Evolutionary conservation across 2,797 vertebrate genomes (phyloP).

Genomic region (Alauda arvensis): DNA sequence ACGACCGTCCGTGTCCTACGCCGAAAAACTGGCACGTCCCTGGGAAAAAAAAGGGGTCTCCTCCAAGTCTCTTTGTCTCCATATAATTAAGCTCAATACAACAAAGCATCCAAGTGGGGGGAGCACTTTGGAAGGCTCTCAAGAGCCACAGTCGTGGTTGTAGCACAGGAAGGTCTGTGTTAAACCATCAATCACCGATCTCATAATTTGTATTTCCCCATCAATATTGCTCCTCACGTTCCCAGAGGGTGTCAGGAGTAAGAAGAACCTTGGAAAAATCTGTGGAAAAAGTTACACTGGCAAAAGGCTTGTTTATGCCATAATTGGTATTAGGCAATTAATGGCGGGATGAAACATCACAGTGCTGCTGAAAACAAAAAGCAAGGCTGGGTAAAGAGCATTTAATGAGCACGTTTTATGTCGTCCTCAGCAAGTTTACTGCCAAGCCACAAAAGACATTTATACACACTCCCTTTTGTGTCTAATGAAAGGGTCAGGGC

Average conservation of each 20-base stretch:
- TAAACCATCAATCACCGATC: neutral
- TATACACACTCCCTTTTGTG: conserved; percentile 21
- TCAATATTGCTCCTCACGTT: neutral
- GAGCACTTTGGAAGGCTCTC: neutral
- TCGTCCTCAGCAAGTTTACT: conserved; percentile 36
- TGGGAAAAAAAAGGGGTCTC: conserved; percentile 5
- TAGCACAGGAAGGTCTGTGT: neutral
- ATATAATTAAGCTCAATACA: conserved; percentile 26
- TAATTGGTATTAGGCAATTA: conserved; percentile 54
- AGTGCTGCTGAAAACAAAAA: conserved; percentile 50
- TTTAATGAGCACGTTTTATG: conserved; percentile 16
- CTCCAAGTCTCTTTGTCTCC: conserved; percentile 44
- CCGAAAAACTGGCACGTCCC: neutral
- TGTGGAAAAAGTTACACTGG: conserved; percentile 5
- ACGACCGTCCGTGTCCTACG: rapidly evolving
- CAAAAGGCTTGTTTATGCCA: conserved; percentile 16
- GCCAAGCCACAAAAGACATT: conserved; percentile 45
- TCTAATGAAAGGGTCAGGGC: conserved; percentile 18
- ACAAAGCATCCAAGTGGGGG: conserved; percentile 5
- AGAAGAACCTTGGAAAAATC: conserved; percentile 13
- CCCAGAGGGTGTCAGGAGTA: conserved; percentile 10
- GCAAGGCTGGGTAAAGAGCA: conserved; percentile 31
- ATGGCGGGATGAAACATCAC: conserved; percentile 32
- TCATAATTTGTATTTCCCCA: neutral
- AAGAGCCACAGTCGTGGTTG: neutral